Base-by-base conservation (phyloP, 1,140 invertebrate genomes). In the Platyscapa corneri region DNA sequence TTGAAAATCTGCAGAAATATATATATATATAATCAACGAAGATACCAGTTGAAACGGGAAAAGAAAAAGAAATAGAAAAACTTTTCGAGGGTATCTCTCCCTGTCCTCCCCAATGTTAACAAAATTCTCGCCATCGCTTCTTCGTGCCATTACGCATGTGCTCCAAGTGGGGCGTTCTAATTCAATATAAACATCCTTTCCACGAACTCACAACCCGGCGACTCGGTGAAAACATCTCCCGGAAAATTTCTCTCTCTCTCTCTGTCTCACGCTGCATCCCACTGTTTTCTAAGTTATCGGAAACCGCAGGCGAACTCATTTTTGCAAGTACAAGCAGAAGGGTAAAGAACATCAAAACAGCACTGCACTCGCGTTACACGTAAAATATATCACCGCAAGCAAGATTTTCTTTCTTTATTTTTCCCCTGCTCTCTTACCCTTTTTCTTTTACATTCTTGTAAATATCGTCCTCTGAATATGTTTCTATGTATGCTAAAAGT, bases 221-320 rank as follows among this genome's bases (percentile, higher is more conserved):
- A 67, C 64, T 32, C n/a, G 7, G 5, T 78, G 53, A 30, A 76
- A 76, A 49, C 23, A 37, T 18, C 32, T 64, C 34, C 1, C 7
- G 32, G 3, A 78, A 23, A 78, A 78, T 78, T 37, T 64, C 27
- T 42, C 37, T 60, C 49, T 3, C 1, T 77, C 7, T 60, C 27
- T n/a, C 37, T 60, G 30, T 20, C 49, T 3, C 1, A 1, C 53
- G 16, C 53, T 30, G 10, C 23, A 76, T 76, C 1, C 46, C 34
- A 37, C 16, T 39, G 64, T 79, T 53, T 84, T 85, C 49, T 64
- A 79, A 85, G 30, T 85, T 80, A 85, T 80, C 67, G 77, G 46
- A 85, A 80, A 85, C 77, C 77, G 53, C 77, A 81, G 0, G 78
- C 60, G 39, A 78, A 37, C 53, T 20, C 76, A n/a, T 42, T 56